Conservation (phyloP, 2,797 vertebrate genomes). For the Microctenopoma lineatum region DNA sequence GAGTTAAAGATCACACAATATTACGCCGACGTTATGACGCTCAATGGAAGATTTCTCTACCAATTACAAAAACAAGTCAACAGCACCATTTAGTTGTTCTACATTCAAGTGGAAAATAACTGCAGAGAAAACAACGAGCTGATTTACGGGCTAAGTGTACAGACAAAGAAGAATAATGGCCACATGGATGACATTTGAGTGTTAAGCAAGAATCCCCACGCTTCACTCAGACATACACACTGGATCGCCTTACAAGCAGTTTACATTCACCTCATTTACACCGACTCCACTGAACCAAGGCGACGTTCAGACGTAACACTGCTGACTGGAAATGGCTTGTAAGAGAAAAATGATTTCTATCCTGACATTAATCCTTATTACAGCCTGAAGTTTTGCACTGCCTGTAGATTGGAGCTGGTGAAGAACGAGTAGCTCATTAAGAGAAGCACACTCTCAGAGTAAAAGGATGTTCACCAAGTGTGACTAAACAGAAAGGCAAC, state of each 20-base stretch:
- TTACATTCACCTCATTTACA: constrained; percentile 12
- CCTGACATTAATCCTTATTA: constrained; percentile 12
- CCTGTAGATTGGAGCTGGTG: constrained; percentile 6
- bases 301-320: neutral
- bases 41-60: constrained; percentile 14
- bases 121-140: constrained; percentile 32
- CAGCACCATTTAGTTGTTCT: constrained; percentile 49
- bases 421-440: neutral
- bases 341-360: constrained; percentile 1
- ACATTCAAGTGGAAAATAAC: constrained; percentile 58
- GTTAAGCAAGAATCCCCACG: constrained; percentile 5
- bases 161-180: constrained; percentile 24
- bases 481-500: constrained; percentile 50
- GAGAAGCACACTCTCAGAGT: constrained; percentile 11
- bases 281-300: constrained; percentile 10
- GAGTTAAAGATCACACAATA: constrained; percentile 18
- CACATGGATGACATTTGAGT: constrained; percentile 22
- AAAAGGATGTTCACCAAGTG: constrained; percentile 9
- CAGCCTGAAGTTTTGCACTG: constrained; percentile 1
- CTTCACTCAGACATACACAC: constrained; percentile 7
- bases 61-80: constrained; percentile 27
- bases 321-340: neutral
- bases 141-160: constrained; percentile 14
- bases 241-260: constrained; percentile 19
- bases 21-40: neutral